Conservation (phyloP, 2,797 vertebrate genomes). For the Siniperca scherzeri region DNA sequence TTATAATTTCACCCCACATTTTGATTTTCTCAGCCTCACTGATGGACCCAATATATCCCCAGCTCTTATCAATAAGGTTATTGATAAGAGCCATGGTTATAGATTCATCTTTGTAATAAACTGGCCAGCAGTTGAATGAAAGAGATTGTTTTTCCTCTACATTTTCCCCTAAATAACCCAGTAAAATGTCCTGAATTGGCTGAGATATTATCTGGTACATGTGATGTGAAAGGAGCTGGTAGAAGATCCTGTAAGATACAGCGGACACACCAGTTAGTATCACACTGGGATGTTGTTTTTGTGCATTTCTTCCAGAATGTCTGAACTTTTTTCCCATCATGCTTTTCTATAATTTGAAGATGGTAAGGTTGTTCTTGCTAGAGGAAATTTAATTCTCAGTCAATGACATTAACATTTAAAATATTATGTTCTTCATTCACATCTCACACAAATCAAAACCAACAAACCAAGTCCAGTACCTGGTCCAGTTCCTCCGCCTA, state of each 20-base stretch:
- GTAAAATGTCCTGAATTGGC: not conserved
- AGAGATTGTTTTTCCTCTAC: too few relatives aligned
- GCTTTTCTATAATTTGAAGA: not conserved
- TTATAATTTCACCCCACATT: not conserved
- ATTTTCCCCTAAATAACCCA: not conserved
- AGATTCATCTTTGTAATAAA: not conserved
- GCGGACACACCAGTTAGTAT: not conserved
- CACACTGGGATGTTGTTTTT: not conserved
- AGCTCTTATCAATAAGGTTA: not conserved
- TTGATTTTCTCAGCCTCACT: not conserved
- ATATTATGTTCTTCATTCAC: not conserved
- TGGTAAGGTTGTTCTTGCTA: too few relatives aligned
- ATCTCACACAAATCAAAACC: not conserved
- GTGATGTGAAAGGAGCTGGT: not conserved
- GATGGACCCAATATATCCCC: not conserved
- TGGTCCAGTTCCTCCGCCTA: not conserved
- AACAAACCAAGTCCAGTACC: not conserved
- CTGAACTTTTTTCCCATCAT: not conserved
- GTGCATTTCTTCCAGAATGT: not conserved
- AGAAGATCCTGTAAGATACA: not conserved
- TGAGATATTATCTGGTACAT: not conserved
- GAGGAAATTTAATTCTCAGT: not conserved
- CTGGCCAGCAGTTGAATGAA: not conserved
- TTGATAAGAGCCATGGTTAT: not conserved
- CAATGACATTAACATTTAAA: not conserved